Evolutionary conservation across 2,888 invertebrate genomes (phyloP).

Genomic region (Octonoba sinensis): DNA sequence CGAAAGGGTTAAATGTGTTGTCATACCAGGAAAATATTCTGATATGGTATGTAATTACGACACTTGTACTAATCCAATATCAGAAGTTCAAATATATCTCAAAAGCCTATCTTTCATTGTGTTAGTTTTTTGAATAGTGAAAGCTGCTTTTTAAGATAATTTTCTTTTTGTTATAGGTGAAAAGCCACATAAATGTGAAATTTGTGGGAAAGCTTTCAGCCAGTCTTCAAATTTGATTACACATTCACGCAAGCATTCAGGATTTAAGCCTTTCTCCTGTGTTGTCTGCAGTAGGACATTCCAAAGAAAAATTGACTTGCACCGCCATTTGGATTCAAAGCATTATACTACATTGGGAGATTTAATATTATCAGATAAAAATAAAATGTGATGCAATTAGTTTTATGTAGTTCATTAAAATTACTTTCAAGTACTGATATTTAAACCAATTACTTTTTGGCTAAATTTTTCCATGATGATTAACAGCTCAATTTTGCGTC

Average conservation of each 20-base stretch:
- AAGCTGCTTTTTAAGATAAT: neutral
- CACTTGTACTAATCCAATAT: too few species aligned
- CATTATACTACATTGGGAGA: conserved; percentile 73
- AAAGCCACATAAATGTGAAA: conserved; percentile 97
- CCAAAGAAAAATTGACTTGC: conserved; percentile 82
- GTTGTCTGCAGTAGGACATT: conserved; percentile 94
- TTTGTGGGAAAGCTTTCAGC: conserved; percentile 98
- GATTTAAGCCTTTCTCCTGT: conserved; percentile 98
- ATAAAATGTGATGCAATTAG: neutral
- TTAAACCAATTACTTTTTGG: too few species aligned
- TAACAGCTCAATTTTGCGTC: too few species aligned
- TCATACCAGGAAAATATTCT: too few species aligned
- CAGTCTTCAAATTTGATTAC: conserved; percentile 98
- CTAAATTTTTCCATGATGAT: too few species aligned
- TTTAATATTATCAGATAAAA: neutral
- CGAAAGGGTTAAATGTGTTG: too few species aligned
- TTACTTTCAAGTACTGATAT: too few species aligned
- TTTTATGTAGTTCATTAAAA: too few species aligned
- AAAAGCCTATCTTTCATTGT: too few species aligned
- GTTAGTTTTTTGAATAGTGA: too few species aligned
- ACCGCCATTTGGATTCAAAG: conserved; percentile 95
- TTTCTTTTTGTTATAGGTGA: conserved; percentile 80
- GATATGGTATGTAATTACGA: too few species aligned
- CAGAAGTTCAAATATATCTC: too few species aligned
- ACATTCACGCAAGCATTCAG: conserved; percentile 97